Percentiles rank a stretch among this genome's conserved stretches.
These are phyloP conservation scores for Copsychus sechellarum DNA, from an alignment of 2,113 vertebrate genomes.

Conservation along the genomic window DNA sequence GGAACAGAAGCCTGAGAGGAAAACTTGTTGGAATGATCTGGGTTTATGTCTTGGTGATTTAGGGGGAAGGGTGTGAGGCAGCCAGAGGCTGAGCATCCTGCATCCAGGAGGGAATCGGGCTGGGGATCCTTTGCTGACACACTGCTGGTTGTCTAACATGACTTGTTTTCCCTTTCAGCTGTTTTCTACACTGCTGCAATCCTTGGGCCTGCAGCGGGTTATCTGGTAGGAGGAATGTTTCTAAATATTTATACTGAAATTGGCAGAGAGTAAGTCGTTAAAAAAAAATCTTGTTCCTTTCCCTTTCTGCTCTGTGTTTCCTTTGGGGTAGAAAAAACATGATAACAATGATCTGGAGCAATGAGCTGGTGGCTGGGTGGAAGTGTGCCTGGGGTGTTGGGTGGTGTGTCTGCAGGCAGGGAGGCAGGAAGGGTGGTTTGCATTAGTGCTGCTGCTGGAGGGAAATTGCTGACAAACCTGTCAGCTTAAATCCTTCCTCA, in stretches of 20 bases:
- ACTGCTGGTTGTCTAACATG: fast-evolving
- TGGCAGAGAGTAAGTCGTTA: constrained; percentile 81
- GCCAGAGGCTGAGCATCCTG: neutral
- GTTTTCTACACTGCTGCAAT: constrained; percentile 95
- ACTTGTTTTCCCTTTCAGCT: constrained; percentile 70
- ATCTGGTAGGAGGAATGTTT: constrained; percentile 92
- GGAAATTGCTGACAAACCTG: constrained; percentile 6
- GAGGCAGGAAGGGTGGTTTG: neutral
- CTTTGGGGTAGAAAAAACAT: neutral
- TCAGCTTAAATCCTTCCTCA: constrained; percentile 28
- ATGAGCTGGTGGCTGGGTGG: neutral
- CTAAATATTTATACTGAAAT: constrained; percentile 91
- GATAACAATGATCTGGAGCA: neutral
- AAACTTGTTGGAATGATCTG: neutral
- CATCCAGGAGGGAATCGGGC: neutral
- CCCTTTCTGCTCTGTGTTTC: constrained; percentile 35
- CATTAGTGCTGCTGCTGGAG: neutral
- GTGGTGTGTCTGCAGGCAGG: neutral
- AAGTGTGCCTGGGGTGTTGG: neutral
- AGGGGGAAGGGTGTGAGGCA: neutral
- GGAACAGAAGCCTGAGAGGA: fast-evolving
- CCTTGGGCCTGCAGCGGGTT: constrained; percentile 92
- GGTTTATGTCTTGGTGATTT: neutral
- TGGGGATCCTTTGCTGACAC: neutral
- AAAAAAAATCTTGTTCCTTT: constrained; percentile 62